Base-by-base conservation (phyloP, 2,888 invertebrate species). In the Leucozona laternaria region DNA sequence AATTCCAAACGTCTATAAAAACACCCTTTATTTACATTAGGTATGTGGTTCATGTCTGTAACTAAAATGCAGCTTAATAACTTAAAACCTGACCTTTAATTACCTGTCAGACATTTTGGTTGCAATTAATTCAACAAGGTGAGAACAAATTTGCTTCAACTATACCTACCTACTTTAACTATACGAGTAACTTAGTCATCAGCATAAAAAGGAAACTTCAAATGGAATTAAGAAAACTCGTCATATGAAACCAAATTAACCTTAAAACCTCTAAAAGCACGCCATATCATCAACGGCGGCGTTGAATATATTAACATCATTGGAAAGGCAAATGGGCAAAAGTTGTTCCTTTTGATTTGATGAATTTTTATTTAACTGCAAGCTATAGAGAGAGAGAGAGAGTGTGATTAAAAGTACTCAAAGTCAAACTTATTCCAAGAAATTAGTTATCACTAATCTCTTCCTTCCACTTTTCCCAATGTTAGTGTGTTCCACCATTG, bases 391-490 rank as follows among this genome's bases (percentile, higher is more conserved):
- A n/a, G n/a, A n/a, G n/a, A n/a, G 31, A 15, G 28, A 25, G 22
- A 68, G 43, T 68, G 66, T 80, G 68, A 75, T 75, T 75, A 73
- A 78, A 43, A 43, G 73, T 66, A 80, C 76, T 71, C 64, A 71
- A 84, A 31, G 31, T 31, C n/a, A n/a, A n/a, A 84, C 75, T 79
- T 84, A 71, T 84, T 80, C 75, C 76, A 76, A 76, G 80, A 84
- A 84, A 84, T 84, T 84, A 84, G 80, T 76, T 66, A 64, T 57
- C 71, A 66, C 84, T 84, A 84, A 84, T 84, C 76, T 72, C 58
- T 84, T 84, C 84, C 84, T 79, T 84, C 84, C 84, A 62, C 13
- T 31, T 45, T 17, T 66, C 50, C 5, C 13, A 43, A 55, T 37
- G 53, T 17, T 43, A 25, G 28, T 17, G 50, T 17, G 34, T 34